A percentile compares a stretch with the other conserved stretches of the same genome.
phyloP scores from a whole-genome alignment of 2,113 vertebrate species.

The Spheniscus mendiculus region DNA sequence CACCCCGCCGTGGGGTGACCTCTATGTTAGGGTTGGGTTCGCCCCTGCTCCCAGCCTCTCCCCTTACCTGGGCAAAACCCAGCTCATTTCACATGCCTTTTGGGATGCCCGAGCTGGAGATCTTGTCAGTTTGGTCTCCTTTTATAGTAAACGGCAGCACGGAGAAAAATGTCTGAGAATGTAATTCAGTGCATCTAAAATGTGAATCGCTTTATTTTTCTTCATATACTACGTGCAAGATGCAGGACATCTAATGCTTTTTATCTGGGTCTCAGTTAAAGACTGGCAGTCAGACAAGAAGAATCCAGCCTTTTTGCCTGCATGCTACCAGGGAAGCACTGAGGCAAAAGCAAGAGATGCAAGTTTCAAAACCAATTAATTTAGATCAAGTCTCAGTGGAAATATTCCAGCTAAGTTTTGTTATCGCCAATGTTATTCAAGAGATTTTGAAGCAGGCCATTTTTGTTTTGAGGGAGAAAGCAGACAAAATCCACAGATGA shows the following conservation, averaged over 20 bases:
- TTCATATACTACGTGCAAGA: neutral
- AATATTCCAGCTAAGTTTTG: neutral
- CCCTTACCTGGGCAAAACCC: neutral
- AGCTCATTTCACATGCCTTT: neutral
- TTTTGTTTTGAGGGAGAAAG: neutral
- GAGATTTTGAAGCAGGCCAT: neutral
- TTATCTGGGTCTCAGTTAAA: neutral
- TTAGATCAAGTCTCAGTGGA: neutral
- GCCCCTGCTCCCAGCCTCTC: neutral
- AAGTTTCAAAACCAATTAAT: neutral
- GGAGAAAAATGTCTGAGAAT: neutral
- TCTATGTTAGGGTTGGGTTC: neutral
- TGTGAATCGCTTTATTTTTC: neutral
- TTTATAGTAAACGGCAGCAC: neutral
- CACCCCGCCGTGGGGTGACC: neutral
- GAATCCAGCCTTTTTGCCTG: neutral
- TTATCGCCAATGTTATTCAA: neutral
- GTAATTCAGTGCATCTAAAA: neutral
- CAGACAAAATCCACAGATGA: neutral
- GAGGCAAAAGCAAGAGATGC: neutral
- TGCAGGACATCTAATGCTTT: neutral
- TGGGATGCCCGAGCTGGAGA: neutral
- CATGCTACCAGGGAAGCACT: neutral
- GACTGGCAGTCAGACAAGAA: neutral
- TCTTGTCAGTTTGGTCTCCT: neutral